Evolutionary conservation across 2,797 vertebrate species (phyloP).

Genomic region (Peromyscus melanophrys): DNA sequence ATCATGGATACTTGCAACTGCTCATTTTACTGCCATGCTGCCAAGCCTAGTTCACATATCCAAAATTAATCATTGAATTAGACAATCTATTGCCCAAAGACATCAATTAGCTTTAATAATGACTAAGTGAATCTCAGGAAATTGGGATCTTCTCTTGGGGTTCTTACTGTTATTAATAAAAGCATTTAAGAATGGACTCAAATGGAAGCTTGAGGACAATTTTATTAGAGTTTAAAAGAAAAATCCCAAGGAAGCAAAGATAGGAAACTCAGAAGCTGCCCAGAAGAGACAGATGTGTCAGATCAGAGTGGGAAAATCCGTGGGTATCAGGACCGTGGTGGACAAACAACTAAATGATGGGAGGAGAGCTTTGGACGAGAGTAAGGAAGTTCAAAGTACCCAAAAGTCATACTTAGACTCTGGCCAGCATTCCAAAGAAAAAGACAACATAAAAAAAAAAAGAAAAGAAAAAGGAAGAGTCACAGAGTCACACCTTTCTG

Average conservation of each 20-base stretch:
- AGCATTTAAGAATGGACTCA: neutral
- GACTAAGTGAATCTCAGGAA: neutral
- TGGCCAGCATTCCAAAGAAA: neutral
- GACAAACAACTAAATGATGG: too few relatives aligned
- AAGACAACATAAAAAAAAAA: neutral
- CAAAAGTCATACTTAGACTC: neutral
- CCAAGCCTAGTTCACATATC: too few relatives aligned
- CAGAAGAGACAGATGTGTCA: neutral
- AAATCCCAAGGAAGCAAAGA: neutral
- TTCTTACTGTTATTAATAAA: neutral
- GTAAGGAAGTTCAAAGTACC: too few relatives aligned
- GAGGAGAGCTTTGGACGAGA: neutral
- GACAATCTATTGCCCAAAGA: neutral
- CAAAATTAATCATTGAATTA: constrained; percentile 35
- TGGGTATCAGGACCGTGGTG: too few relatives aligned
- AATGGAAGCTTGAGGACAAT: neutral
- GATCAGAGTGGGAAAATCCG: too few relatives aligned
- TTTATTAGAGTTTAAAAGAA: neutral
- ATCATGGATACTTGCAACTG: neutral
- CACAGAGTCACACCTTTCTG: neutral
- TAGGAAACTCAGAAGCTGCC: neutral
- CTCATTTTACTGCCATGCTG: too few relatives aligned
- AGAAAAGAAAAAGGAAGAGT: neutral
- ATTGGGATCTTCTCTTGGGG: neutral
- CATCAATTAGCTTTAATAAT: constrained; percentile 26